Base-by-base conservation (phyloP, 2,888 invertebrate genomes). In the Augiades crinisus region DNA sequence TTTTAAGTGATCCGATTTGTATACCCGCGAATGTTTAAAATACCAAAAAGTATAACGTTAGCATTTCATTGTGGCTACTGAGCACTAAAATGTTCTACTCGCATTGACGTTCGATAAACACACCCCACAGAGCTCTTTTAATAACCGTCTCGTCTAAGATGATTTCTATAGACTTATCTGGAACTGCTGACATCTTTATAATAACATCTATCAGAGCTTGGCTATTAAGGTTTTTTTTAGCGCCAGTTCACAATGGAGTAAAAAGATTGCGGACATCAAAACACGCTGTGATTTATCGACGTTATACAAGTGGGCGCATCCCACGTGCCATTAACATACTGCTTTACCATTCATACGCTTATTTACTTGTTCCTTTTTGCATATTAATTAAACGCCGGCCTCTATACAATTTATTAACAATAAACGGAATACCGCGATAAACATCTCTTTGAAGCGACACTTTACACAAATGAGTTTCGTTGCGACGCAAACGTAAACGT, bases 331-430 rank as follows among this genome's bases (percentile, higher is more conserved):
- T 47, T 43, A 47, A 27, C 31, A 33, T 34, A 36, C 47, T 41
- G 43, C 51, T 53, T 30, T 30, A 43, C 46, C 33, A 46, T 50
- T 52, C 46, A 43, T 51, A 47, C 50, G 51, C 43, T 55, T 62
- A 58, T 56, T 60, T 56, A 56, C 55, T 58, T 54, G 57, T 56
- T 53, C 47, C 52, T 49, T 56, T 56, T 58, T 56, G 61, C 62
- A 63, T 62, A 59, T 63, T 70, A 69, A 70, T 69, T 67, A 65
- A 61, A 67, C 61, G 58, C 60, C 58, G 55, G 56, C 47, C 36
- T 44, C 52, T 53, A 50, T 53, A 40, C 43, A 45, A 54, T 60
- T 54, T 61, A 53, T 40, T 47, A 49, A 52, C 37, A 56, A 56
- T 54, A 57, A 47, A 50, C 43, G 43, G 43, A 50, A 50, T 34